phyloP scores from a whole-genome alignment of 2,113 vertebrate genomes.

The Anarrhichthys ocellatus region DNA sequence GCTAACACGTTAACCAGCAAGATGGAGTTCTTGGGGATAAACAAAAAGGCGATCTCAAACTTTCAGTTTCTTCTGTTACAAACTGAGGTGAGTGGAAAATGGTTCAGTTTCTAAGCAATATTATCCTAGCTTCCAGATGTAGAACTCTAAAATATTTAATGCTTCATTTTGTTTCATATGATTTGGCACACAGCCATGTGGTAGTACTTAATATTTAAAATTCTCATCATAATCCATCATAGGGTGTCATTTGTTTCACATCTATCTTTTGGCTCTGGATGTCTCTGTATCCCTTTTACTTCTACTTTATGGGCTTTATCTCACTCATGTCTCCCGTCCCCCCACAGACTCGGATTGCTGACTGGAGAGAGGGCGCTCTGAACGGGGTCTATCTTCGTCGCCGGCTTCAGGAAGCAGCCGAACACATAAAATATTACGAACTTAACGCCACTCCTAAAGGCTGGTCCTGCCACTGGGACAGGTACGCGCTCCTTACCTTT shows the following conservation, averaged over 20 bases:
- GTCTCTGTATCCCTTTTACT: not conserved
- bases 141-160: slow-evolving; percentile 67
- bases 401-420: slow-evolving; percentile 97
- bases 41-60: slow-evolving; percentile 96
- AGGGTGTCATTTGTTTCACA: slow-evolving; percentile 43
- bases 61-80: slow-evolving; percentile 98
- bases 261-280: slow-evolving; percentile 17
- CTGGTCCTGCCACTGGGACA: slow-evolving; percentile 99
- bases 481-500: slow-evolving; percentile 99
- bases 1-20: slow-evolving; percentile 98
- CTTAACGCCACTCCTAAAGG: slow-evolving; percentile 99
- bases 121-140: slow-evolving; percentile 2
- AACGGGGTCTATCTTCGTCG: slow-evolving; percentile 98
- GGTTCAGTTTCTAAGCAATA: not conserved
- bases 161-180: slow-evolving; percentile 45
- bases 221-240: slow-evolving; percentile 67
- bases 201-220: slow-evolving; percentile 73
- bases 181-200: slow-evolving; percentile 47
- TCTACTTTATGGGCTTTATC: not conserved
- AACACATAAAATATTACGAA: slow-evolving; percentile 99
- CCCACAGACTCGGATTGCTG: slow-evolving; percentile 93
- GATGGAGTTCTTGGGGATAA: slow-evolving; percentile 98
- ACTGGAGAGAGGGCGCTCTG: slow-evolving; percentile 98
- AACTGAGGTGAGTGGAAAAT: slow-evolving; percentile 88
- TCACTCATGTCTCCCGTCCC: not conserved